Conservation (phyloP, 2,888 invertebrate genomes). For the Eumacrocentrus americanus region DNA sequence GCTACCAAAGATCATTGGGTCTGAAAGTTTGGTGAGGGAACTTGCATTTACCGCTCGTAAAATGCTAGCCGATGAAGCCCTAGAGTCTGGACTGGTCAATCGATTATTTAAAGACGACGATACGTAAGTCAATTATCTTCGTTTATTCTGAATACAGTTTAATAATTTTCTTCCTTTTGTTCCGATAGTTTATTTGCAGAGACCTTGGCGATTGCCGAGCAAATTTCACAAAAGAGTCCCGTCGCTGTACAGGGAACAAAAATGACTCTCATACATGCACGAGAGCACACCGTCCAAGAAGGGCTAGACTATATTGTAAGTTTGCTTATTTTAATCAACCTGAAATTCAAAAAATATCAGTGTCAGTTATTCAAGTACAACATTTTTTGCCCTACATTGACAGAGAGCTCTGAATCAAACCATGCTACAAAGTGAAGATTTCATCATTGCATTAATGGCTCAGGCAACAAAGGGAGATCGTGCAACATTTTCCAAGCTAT, state of each 20-base stretch:
- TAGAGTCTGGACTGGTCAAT: conserved; percentile 82
- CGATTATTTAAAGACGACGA: conserved; percentile 73
- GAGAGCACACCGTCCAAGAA: conserved; percentile 85
- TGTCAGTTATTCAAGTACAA: conserved; percentile 23
- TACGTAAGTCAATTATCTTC: conserved; percentile 63
- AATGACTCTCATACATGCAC: conserved; percentile 79
- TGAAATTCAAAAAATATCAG: conserved; percentile 39
- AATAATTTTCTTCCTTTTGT: conserved; percentile 22
- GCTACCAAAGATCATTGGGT: conserved; percentile 88
- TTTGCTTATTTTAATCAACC: conserved; percentile 52
- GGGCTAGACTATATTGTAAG: conserved; percentile 91
- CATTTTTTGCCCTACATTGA: too few relatives aligned
- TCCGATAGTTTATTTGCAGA: conserved; percentile 71
- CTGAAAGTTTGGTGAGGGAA: conserved; percentile 85
- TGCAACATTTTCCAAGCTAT: conserved; percentile 82
- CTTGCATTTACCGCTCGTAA: conserved; percentile 86
- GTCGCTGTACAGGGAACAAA: conserved; percentile 95
- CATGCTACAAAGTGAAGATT: conserved; percentile 92
- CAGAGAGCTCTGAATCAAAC: conserved; percentile 82
- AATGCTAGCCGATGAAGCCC: conserved; percentile 81
- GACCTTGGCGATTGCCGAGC: conserved; percentile 76
- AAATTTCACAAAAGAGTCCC: conserved; percentile 89
- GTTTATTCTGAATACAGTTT: neutral
- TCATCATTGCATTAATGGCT: conserved; percentile 79
- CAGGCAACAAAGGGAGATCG: conserved; percentile 73